These are phyloP conservation scores for Drosophila ercepeae DNA, from an alignment of 1,140 invertebrate genomes.

Conservation along the genomic window DNA sequence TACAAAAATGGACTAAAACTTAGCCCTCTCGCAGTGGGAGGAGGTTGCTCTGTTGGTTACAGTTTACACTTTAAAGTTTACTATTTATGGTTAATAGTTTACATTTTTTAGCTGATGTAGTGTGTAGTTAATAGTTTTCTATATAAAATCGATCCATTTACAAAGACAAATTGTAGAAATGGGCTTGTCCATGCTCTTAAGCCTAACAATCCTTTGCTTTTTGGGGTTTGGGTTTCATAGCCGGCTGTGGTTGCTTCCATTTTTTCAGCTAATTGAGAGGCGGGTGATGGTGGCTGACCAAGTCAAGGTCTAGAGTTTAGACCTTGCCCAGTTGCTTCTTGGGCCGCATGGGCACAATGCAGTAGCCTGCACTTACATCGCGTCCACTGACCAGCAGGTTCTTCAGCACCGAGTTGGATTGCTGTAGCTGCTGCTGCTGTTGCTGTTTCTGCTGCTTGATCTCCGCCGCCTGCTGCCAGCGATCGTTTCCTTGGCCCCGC, in stretches of 20 bases:
- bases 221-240: constrained; percentile 34
- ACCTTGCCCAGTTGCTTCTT: constrained; percentile 81
- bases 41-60: constrained; percentile 42
- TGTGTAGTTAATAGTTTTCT: constrained; percentile 14
- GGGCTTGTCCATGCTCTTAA: constrained; percentile 56
- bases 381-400: constrained; percentile 96
- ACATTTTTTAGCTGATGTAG: constrained; percentile 8
- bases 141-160: constrained; percentile 84
- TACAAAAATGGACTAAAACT: constrained; percentile 40
- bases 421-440: constrained; percentile 56
- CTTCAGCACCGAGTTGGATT: constrained; percentile 89
- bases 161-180: constrained; percentile 78
- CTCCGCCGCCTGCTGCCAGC: constrained; percentile 55
- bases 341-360: constrained; percentile 89
- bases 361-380: constrained; percentile 95
- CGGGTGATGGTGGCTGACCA: constrained; percentile 27
- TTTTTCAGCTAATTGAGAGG: constrained; percentile 32
- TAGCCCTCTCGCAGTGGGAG: constrained; percentile 41
- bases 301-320: constrained; percentile 39
- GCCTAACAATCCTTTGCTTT: constrained; percentile 51
- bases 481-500: constrained; percentile 45
- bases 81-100: constrained; percentile 27
- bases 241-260: constrained; percentile 49
- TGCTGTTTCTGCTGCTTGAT: constrained; percentile 57
- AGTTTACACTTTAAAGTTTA: constrained; percentile 31